Evolutionary conservation across 2,797 vertebrate genomes (phyloP).

Genomic region (Hozukius guyotensis): DNA sequence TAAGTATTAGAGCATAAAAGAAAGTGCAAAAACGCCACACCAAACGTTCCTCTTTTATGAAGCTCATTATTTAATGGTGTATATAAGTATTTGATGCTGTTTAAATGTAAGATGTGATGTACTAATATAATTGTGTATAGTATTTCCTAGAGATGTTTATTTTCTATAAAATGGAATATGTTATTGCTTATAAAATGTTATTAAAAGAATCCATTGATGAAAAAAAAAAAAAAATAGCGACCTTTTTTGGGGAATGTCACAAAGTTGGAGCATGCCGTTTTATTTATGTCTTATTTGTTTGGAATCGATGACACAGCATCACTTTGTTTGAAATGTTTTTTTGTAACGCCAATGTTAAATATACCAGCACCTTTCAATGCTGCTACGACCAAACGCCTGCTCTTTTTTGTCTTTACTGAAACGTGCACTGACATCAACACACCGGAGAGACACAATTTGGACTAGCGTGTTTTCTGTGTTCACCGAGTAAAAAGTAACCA

Average conservation of each 20-base stretch:
- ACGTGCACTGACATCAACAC: slow-evolving; percentile 37
- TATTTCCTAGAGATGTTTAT: slow-evolving; percentile 93
- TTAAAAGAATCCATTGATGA: slow-evolving; percentile 85
- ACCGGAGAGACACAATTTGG: not conserved
- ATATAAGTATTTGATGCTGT: slow-evolving; percentile 90
- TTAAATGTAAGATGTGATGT: slow-evolving; percentile 92
- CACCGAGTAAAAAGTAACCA: not conserved
- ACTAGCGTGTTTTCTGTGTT: not conserved
- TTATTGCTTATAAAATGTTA: slow-evolving; percentile 91
- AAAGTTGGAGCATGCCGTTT: slow-evolving; percentile 75
- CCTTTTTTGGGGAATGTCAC: slow-evolving; percentile 83
- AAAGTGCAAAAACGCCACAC: slow-evolving; percentile 73
- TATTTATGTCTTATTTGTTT: slow-evolving; percentile 77
- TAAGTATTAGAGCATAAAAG: slow-evolving; percentile 78
- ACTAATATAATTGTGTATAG: slow-evolving; percentile 92
- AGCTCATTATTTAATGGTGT: slow-evolving; percentile 86
- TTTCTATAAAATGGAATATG: slow-evolving; percentile 91
- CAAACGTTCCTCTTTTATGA: slow-evolving; percentile 79
- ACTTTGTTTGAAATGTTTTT: slow-evolving; percentile 84
- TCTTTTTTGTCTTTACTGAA: slow-evolving; percentile 74
- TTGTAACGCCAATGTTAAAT: slow-evolving; percentile 85
- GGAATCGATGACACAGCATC: slow-evolving; percentile 79
- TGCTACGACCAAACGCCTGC: slow-evolving; percentile 72
- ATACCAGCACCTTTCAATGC: slow-evolving; percentile 85
- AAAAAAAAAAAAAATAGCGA: slow-evolving; percentile 59